These are phyloP conservation scores for Coregonus clupeaformis DNA, from an alignment of 2,113 vertebrate species.

Conservation along the genomic window DNA sequence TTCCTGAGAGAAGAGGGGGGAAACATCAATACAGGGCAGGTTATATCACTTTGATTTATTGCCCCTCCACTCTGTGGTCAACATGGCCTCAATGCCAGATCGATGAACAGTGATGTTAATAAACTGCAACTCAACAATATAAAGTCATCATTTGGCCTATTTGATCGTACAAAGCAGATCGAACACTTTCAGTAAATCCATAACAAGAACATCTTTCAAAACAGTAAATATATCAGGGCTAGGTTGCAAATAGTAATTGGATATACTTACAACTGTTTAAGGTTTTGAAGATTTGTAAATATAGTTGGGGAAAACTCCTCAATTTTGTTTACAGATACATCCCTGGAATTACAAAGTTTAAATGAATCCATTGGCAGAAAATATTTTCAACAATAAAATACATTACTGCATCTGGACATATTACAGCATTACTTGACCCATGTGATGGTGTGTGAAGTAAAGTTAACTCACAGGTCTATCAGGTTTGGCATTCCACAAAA, in stretches of 20 bases:
- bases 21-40: neutral
- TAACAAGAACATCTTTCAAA: neutral
- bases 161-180: no score
- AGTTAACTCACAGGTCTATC: conserved; percentile 68
- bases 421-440: neutral
- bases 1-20: conserved; percentile 53
- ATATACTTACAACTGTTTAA: conserved; percentile 70
- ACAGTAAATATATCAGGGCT: neutral
- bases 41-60: neutral
- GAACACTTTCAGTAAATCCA: no score
- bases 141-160: no score
- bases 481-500: conserved; percentile 63
- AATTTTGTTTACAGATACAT: conserved; percentile 67
- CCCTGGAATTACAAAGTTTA: conserved; percentile 39
- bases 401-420: neutral
- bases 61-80: no score
- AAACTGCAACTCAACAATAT: no score
- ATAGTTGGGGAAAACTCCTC: conserved; percentile 48
- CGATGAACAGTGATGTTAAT: no score
- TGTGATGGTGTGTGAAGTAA: neutral
- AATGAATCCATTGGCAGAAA: neutral
- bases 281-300: conserved; percentile 50
- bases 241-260: neutral
- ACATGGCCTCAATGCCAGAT: no score
- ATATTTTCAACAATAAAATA: neutral